Evolutionary conservation across 2,888 invertebrate species (phyloP), one percentile per base, ranked within the genome.

Genomic region (Lasioglossum malachurum): DNA sequence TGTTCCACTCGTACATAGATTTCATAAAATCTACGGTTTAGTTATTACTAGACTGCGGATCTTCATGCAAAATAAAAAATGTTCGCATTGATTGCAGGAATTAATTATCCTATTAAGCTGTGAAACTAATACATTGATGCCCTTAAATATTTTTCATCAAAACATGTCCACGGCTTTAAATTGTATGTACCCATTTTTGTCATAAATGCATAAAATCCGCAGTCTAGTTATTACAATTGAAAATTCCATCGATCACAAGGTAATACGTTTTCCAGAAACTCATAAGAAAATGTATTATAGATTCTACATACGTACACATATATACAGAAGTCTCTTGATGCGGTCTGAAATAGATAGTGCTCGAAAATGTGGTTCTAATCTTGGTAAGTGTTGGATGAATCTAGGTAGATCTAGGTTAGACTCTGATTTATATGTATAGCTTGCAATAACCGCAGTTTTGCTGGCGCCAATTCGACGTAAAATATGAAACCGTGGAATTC

Each of bases 401-500:
- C 77, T 82, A 69, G 77, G 77, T 82, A 82, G 67, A 83, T 83
- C 64, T 73, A n/a, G 67, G 73, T 83, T 76, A 31, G 35, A 84
- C 27, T 77, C 82, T 73, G 57, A 84, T 84, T 77, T 82, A 84
- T 84, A 46, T 74, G 67, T 74, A 69, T 67, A 49, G 77, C 31
- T 69, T 57, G 82, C 82, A 49, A 74, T 84, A 84, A 84, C 83
- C 82, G 74, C 77, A 82, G 69, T 77, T 82, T 82, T 82, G 67
- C 67, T 74, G 7, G 23, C 73, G 53, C n/a, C 67, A 49, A 84
- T 82, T 82, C 74, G 77, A 74, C 64, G 67, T 77, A 60, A 74
- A 60, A 82, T 82, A 74, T 74, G 74, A 82, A 82, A 84, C 44
- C 27, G 44, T 35, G 16, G 38, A 73, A 67, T 41, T 57, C 57